These are phyloP conservation scores for Pristionchus arcanus DNA, from an alignment of 2,888 invertebrate species.

Conservation along the genomic window DNA sequence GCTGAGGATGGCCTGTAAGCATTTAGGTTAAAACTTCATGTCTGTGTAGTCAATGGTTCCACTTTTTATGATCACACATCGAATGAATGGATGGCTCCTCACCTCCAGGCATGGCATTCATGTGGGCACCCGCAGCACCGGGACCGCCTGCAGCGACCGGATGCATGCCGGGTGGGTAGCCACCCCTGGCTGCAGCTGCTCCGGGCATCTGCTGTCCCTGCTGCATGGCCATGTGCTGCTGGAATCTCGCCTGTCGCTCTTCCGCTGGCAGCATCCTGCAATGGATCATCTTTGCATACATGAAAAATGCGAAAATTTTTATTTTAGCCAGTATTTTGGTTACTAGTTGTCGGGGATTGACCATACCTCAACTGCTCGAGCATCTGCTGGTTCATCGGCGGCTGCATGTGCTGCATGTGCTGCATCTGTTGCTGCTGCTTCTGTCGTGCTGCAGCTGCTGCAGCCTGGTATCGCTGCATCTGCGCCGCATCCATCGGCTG, in stretches of 20 bases:
- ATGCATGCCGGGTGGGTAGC: constrained; percentile 15
- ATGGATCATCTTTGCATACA: no score
- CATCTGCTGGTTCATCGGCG: neutral
- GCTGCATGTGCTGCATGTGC: neutral
- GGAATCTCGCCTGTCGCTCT: neutral
- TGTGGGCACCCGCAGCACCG: neutral
- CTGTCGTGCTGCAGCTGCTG: neutral
- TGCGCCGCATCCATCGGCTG: neutral
- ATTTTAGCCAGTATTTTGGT: no score
- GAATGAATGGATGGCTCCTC: neutral
- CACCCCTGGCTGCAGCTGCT: neutral
- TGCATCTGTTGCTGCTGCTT: constrained; percentile 7
- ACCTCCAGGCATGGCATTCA: constrained; percentile 16
- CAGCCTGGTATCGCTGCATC: constrained; percentile 17
- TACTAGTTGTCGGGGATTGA: neutral
- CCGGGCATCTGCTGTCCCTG: constrained; percentile 23
- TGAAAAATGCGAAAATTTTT: neutral
- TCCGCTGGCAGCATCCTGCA: neutral
- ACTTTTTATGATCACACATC: no score
- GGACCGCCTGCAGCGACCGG: neutral
- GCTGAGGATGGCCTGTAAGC: constrained; percentile 10
- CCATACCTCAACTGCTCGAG: neutral
- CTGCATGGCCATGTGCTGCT: neutral
- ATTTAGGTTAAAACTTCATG: neutral
- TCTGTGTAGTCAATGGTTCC: no score